These are phyloP conservation scores for Microplitis demolitor DNA, from an alignment of 1,140 invertebrate species.

Conservation along the genomic window DNA sequence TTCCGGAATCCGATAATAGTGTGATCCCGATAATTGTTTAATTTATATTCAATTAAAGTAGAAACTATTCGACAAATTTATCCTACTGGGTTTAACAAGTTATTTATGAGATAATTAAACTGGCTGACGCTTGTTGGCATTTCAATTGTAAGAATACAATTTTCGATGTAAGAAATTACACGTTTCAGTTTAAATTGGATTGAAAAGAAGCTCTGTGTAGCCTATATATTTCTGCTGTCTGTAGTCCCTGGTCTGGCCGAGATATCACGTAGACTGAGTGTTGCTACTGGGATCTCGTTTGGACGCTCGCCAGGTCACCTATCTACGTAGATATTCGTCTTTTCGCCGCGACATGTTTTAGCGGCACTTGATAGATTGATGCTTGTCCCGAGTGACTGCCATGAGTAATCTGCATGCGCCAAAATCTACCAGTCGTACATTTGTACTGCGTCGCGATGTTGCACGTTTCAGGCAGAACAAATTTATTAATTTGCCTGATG, in stretches of 20 bases:
- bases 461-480: background rate
- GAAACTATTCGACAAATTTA: too few species aligned
- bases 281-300: slow-evolving; percentile 22
- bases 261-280: background rate
- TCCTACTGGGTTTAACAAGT: too few species aligned
- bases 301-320: slow-evolving; percentile 44
- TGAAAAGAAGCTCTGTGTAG: background rate
- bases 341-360: slow-evolving; percentile 47
- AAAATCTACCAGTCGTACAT: background rate
- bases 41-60: too few species aligned
- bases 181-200: background rate
- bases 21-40: too few species aligned
- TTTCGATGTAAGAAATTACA: background rate
- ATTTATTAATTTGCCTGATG: background rate
- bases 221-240: too few species aligned
- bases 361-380: slow-evolving; percentile 46
- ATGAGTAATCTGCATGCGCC: slow-evolving; percentile 44
- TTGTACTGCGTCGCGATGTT: background rate
- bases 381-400: slow-evolving; percentile 43
- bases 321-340: slow-evolving; percentile 48
- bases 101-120: too few species aligned
- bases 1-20: too few species aligned
- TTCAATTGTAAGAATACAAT: too few species aligned
- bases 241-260: background rate
- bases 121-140: too few species aligned